Conservation (phyloP, 2,797 vertebrate species). For the Myotis pilosus region DNA sequence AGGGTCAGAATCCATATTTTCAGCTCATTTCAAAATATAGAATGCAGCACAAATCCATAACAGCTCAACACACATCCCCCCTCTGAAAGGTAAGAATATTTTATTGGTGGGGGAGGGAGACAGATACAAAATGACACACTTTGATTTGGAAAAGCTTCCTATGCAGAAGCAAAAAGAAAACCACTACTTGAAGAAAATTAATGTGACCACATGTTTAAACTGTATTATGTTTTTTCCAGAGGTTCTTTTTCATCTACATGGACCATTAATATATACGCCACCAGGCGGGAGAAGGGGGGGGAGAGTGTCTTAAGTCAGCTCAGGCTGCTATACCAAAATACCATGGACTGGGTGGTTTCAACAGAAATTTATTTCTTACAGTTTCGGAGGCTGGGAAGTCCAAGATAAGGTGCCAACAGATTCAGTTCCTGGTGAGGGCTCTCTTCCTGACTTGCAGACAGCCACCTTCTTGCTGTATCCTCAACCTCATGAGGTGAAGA, state of each 20-base stretch:
- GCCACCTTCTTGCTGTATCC: background rate
- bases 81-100: background rate
- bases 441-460: background rate
- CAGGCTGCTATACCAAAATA: background rate
- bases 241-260: background rate
- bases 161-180: background rate
- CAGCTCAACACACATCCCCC: background rate
- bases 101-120: background rate
- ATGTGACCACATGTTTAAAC: background rate
- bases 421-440: background rate
- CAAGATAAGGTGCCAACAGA: background rate
- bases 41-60: background rate
- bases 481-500: background rate
- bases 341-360: background rate
- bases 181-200: background rate
- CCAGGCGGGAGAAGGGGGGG: background rate
- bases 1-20: background rate
- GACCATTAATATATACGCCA: background rate
- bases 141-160: conserved; percentile 20
- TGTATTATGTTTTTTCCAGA: background rate
- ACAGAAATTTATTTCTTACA: background rate
- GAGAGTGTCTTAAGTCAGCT: background rate
- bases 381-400: background rate
- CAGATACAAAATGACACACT: background rate
- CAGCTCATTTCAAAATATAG: background rate